Evolutionary conservation across 2,113 vertebrate genomes (phyloP), one percentile per base, ranked within the genome.

Genomic region (Fukomys damarensis): DNA sequence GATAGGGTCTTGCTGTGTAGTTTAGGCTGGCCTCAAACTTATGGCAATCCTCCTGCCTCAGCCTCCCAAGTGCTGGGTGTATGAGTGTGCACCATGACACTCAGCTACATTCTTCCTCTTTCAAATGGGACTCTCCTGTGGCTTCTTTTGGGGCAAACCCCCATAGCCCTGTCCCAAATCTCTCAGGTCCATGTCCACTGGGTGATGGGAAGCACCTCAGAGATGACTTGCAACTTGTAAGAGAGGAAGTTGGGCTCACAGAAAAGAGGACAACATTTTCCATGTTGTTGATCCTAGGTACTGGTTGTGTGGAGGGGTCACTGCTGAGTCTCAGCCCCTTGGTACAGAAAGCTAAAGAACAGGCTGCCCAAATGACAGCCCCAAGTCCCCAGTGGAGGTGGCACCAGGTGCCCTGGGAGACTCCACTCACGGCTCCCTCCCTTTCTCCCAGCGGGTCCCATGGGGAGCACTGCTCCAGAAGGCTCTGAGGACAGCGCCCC

Each of bases 81-180:
- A 16, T 30, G 6, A 12, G 13, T 46, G 13, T 46, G 26, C 43
- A 28, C 70, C 38, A 43, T 9, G 4, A 43, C 41, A 46, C 41
- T 76, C 41, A 46, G 41, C 41, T 76, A 46, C 41, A 7, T n/a
- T 17, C 35, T n/a, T 20, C 35, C 35, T 43, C 59, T 85, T 90
- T 63, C 65, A 76, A 68, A 41, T 52, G n/a, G 14, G 83, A 35
- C 30, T 52, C 11, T 22, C 35, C 11, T 7, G 4, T 26, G n/a
- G 49, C 49, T 92, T 87, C 38, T 81, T 88, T 68, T 22, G 16
- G 58, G 80, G 82, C 81, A 96, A 80, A 84, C 5, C n/a, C 83
- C 41, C 26, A 7, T 28, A 1, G 19, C 28, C 35, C 76, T 35
- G 72, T 38, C 61, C 38, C 28, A 24, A 56, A 63, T 30, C 72